Percentiles rank a stretch among this genome's conserved stretches.
These are phyloP conservation scores for Diadophis punctatus DNA, from an alignment of 2,113 vertebrate species.

Conservation along the genomic window DNA sequence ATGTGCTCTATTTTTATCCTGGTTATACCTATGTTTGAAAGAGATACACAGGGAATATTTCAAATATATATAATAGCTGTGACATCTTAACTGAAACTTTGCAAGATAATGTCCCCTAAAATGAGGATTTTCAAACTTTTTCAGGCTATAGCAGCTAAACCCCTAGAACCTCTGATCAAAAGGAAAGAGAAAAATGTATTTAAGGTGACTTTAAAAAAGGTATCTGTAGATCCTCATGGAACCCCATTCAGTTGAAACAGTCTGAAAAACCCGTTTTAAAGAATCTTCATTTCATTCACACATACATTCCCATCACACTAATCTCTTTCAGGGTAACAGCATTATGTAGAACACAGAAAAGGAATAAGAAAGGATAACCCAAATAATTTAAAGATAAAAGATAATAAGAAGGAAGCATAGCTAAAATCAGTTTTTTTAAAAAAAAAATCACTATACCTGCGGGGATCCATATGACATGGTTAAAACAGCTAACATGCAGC, in stretches of 20 bases:
- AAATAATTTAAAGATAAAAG: not conserved
- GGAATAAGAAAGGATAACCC: not conserved
- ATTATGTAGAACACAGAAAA: not conserved
- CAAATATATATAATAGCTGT: not conserved
- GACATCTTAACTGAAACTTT: not conserved
- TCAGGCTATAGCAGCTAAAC: not conserved
- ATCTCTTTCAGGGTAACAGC: not conserved
- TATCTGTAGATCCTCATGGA: not conserved
- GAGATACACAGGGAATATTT: not conserved
- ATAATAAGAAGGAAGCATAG: not conserved
- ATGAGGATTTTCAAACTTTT: not conserved
- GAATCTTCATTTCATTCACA: not conserved
- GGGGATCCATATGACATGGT: not conserved
- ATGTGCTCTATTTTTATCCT: not conserved
- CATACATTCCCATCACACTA: not conserved
- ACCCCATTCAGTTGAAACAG: not conserved
- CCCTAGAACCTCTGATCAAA: not conserved
- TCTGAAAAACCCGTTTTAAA: not conserved
- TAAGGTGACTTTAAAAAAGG: not conserved
- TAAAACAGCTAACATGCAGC: not conserved
- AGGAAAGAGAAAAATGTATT: not conserved
- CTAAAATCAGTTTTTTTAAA: not conserved
- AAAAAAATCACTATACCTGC: not conserved
- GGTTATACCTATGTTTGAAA: not conserved
- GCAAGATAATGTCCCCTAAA: not conserved